A percentile compares a stretch with the other conserved stretches of the same genome.
Conservation (phyloP, 2,113 vertebrate genomes). For the Bettongia penicillata region DNA sequence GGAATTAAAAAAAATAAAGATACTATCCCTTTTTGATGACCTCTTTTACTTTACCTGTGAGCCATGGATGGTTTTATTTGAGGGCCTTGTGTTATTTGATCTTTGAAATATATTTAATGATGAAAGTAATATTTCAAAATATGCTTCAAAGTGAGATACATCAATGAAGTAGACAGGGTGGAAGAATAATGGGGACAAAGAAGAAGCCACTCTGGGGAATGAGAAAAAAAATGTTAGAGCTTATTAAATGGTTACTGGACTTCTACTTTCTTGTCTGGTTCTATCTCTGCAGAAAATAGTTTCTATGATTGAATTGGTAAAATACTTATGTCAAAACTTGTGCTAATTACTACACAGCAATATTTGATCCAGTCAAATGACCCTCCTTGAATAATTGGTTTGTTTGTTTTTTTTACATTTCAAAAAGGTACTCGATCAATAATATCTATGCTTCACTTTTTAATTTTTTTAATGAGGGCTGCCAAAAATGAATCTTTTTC, state of each 20-base stretch:
- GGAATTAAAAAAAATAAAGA: neutral
- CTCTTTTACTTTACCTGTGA: conserved; percentile 31
- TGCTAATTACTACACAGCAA: neutral
- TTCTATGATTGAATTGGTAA: neutral
- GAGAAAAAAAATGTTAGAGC: neutral
- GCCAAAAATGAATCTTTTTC: neutral
- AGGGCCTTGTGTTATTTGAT: neutral
- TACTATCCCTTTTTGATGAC: neutral
- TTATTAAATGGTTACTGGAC: neutral
- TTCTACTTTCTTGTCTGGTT: neutral
- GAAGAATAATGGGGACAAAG: neutral
- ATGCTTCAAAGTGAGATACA: neutral
- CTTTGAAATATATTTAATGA: conserved; percentile 35
- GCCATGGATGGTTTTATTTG: conserved; percentile 12
- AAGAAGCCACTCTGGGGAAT: neutral
- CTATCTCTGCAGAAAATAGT: neutral
- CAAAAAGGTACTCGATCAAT: neutral
- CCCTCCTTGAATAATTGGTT: neutral
- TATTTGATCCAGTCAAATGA: neutral
- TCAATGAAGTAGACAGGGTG: neutral
- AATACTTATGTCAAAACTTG: neutral
- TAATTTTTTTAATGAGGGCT: neutral
- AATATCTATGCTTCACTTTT: neutral
- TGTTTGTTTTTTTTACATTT: neutral
- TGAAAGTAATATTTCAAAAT: neutral